Evolutionary conservation across 2,888 invertebrate species (phyloP).

Genomic region (Agrochola litura): DNA sequence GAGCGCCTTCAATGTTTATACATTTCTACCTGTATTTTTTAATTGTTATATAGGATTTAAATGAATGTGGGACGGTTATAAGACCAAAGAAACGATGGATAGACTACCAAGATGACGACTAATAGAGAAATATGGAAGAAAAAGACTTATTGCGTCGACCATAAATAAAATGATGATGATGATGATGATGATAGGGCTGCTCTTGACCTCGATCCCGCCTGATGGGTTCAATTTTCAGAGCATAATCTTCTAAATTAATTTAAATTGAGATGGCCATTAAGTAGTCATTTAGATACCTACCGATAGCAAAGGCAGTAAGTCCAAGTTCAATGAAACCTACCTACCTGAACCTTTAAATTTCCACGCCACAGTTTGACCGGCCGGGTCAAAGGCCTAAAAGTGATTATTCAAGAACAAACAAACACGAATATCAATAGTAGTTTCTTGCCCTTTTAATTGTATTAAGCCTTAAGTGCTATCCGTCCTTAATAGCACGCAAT

Average conservation of each 20-base stretch:
- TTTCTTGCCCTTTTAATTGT: conserved; percentile 43
- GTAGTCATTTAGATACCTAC: background rate
- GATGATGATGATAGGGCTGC: background rate
- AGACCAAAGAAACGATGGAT: too few relatives aligned
- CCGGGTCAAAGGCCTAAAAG: conserved; percentile 20
- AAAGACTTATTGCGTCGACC: too few relatives aligned
- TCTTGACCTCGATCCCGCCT: too few relatives aligned
- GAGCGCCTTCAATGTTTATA: background rate
- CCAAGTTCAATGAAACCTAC: background rate
- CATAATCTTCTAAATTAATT: background rate
- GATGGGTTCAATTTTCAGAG: background rate
- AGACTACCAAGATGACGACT: too few relatives aligned
- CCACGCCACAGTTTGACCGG: background rate
- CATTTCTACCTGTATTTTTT: background rate
- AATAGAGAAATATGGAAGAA: too few relatives aligned
- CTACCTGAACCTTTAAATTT: background rate
- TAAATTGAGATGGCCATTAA: background rate
- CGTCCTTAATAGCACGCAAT: conserved; percentile 20
- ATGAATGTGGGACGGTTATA: too few relatives aligned
- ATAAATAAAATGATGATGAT: too few relatives aligned
- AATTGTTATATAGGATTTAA: background rate
- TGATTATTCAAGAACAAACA: conserved; percentile 38
- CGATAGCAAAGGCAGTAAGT: background rate
- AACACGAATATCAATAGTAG: conserved; percentile 25
- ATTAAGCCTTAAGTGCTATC: background rate